Evolutionary conservation across 2,797 vertebrate genomes (phyloP).

Genomic region (Lateolabrax maculatus): DNA sequence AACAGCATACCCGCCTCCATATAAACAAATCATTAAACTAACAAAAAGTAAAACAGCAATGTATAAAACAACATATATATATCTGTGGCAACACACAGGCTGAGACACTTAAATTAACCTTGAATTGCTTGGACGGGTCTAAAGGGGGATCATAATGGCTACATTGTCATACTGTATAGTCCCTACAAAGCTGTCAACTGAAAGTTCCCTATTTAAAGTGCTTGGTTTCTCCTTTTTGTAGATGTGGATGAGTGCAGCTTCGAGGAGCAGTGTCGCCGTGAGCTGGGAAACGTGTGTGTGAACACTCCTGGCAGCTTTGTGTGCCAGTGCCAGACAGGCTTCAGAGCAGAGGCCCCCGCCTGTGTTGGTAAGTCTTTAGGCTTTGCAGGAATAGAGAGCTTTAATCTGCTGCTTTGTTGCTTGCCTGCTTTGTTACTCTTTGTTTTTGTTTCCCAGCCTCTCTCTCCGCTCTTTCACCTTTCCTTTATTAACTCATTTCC

Average conservation of each 20-base stretch:
- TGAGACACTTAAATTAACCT: neutral
- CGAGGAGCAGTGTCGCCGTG: conserved; percentile 83
- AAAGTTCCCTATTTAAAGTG: neutral
- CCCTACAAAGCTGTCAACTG: neutral
- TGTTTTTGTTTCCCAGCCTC: conserved; percentile 18
- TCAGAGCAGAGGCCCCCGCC: conserved; percentile 75
- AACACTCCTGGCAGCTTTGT: conserved; percentile 87
- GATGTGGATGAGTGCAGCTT: conserved; percentile 89
- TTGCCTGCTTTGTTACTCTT: conserved; percentile 23
- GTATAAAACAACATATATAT: neutral
- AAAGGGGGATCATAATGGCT: neutral
- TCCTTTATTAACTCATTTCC: conserved; percentile 9
- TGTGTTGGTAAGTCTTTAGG: conserved; percentile 80
- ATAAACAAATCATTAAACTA: neutral
- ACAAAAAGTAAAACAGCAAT: neutral
- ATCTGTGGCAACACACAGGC: neutral
- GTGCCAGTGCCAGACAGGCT: conserved; percentile 85
- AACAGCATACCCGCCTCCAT: neutral
- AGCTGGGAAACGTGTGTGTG: conserved; percentile 85
- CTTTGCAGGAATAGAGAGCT: conserved; percentile 21
- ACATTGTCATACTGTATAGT: neutral
- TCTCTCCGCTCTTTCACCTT: conserved; percentile 8
- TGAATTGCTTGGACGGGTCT: neutral
- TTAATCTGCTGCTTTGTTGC: conserved; percentile 46
- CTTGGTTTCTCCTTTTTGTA: conserved; percentile 48